Percentiles rank a stretch among this genome's conserved stretches.
Conservation (phyloP, 2,888 invertebrate species). For the Xanthorhoe designata region DNA sequence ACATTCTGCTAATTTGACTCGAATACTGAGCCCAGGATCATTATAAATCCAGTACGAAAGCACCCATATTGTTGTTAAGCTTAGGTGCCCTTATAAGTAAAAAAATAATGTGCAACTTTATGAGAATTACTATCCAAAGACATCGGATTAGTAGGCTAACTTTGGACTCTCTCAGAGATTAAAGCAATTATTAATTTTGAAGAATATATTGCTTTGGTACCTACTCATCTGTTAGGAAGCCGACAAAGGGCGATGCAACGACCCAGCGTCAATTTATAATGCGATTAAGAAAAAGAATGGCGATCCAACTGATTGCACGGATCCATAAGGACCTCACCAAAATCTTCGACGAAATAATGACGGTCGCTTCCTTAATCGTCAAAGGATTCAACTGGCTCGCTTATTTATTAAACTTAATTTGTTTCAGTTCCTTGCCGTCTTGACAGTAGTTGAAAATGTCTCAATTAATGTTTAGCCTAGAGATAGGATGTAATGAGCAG, state of each 20-base stretch:
- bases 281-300: constrained; percentile 81
- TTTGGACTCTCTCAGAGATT: constrained; percentile 67
- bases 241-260: constrained; percentile 75
- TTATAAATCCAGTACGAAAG: background rate
- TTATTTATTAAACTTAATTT: constrained; percentile 72
- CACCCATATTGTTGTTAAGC: background rate
- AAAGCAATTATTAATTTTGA: constrained; percentile 71
- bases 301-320: constrained; percentile 73
- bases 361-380: constrained; percentile 61
- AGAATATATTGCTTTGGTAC: constrained; percentile 59
- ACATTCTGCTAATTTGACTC: constrained; percentile 54
- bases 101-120: constrained; percentile 9
- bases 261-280: constrained; percentile 81
- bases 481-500: constrained; percentile 80
- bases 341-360: constrained; percentile 66
- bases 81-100: background rate
- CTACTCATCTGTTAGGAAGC: constrained; percentile 67
- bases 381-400: constrained; percentile 53
- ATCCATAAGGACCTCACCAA: constrained; percentile 71
- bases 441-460: constrained; percentile 77
- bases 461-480: constrained; percentile 84
- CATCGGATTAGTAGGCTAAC: constrained; percentile 60
- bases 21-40: constrained; percentile 12
- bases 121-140: constrained; percentile 13
- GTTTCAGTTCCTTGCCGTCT: constrained; percentile 63